Percentiles rank a stretch among this genome's conserved stretches.
phyloP scores from a whole-genome alignment of 2,113 vertebrate species.

The Talpa occidentalis region DNA sequence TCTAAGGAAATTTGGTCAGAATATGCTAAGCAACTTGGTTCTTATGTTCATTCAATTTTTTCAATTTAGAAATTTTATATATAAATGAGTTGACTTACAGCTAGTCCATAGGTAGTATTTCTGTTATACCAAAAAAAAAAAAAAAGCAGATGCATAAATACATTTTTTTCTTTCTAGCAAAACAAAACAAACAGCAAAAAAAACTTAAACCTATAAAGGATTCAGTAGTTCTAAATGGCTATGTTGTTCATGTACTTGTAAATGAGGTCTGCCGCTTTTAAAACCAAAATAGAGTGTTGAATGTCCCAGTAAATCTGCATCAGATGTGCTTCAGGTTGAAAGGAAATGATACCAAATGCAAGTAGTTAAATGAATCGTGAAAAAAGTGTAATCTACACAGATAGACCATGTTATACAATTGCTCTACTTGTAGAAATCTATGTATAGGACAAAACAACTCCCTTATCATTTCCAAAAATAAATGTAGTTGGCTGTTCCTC shows the following conservation, averaged over 20 bases:
- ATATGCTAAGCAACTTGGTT: background rate
- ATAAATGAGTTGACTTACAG: background rate
- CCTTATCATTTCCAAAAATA: constrained; percentile 75
- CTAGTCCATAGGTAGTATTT: background rate
- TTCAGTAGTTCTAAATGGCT: constrained; percentile 57
- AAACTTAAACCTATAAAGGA: constrained; percentile 57
- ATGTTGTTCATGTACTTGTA: constrained; percentile 58
- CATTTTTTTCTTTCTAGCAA: constrained; percentile 2
- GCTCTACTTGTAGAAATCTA: constrained; percentile 73
- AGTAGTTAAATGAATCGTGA: constrained; percentile 76
- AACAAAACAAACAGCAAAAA: constrained; percentile 51
- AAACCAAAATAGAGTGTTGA: constrained; percentile 71
- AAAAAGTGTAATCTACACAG: constrained; percentile 75
- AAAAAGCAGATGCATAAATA: background rate
- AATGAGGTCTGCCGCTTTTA: constrained; percentile 67
- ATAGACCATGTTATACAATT: constrained; percentile 73
- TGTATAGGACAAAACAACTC: constrained; percentile 70
- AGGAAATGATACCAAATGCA: constrained; percentile 76
- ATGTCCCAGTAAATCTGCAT: constrained; percentile 75
- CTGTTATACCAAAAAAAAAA: background rate
- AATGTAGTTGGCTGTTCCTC: constrained; percentile 53
- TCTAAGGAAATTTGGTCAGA: constrained; percentile 2
- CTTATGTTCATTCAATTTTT: background rate
- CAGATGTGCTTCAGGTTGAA: constrained; percentile 78
- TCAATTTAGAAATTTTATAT: constrained; percentile 20